A percentile compares a stretch with the other conserved stretches of the same genome.
Evolutionary conservation across 2,797 vertebrate genomes (phyloP).

Genomic region (Ciconia nigra): DNA sequence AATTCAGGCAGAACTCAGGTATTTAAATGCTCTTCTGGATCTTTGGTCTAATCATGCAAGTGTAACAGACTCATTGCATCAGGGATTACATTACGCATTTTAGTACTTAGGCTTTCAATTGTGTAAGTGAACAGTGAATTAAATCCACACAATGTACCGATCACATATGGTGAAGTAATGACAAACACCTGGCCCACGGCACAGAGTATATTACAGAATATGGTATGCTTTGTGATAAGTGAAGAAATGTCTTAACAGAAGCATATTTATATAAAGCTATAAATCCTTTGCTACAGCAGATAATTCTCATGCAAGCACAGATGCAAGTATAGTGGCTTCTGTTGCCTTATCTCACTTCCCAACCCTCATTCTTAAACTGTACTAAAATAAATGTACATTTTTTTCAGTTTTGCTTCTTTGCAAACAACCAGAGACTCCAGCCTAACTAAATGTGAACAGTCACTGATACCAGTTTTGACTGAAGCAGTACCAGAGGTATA

Average conservation of each 20-base stretch:
- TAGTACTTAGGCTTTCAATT: not conserved
- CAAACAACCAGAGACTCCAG: not conserved
- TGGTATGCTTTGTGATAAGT: not conserved
- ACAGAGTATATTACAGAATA: not conserved
- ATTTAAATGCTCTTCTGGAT: not conserved
- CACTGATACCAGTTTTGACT: not conserved
- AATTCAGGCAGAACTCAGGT: not conserved
- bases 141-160: not conserved
- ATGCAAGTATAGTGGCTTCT: not conserved
- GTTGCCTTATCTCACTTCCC: not conserved
- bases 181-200: not conserved
- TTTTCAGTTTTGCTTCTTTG: not conserved
- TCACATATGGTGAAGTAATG: not conserved
- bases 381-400: not conserved
- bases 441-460: not conserved
- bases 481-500: not conserved
- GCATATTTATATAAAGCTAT: not conserved
- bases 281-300: not conserved
- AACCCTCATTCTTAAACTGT: not conserved
- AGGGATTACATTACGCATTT: not conserved
- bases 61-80: not conserved
- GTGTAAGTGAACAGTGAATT: not conserved
- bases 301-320: not conserved
- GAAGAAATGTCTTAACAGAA: not conserved
- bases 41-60: not conserved